Evolutionary conservation across 37 sponge, comb jelly and placozoan species (phyloP), one percentile per base, ranked within the genome.

Genomic region (Chondrilla cf. caribensis): DNA sequence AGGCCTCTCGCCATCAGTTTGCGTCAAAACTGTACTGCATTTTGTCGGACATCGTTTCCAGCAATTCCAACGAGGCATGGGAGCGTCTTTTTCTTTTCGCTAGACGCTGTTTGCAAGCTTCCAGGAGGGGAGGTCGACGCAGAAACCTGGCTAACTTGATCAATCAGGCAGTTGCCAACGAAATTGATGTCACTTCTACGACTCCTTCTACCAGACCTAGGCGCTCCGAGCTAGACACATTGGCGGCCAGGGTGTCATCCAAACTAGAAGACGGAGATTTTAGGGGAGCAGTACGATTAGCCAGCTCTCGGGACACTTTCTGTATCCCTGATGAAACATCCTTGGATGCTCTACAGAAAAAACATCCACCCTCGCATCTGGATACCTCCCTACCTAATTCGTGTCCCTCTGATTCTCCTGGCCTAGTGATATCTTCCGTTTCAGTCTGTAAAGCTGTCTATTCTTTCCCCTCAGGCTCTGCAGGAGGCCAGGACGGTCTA

Each of bases 201-300:
- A n/a, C n/a, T n/a, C 39, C 29, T 28, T 31, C 38, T 38, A 32
- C 37, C 4, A 5, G 39, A 5, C 6, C 5, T 29, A 5, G 39
- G 32, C 6, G 39, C 18, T 9, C 22, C 7, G 9, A 36, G 4
- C 38, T 8, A 70, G 5, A 31, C 37, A 38, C 7, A 6, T 37
- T 70, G 22, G 38, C 71, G 7, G 28, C 37, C 5, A 5, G 71
- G 8, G 78, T 77, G 31, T 70, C 71, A 6, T 22, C 71, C 35
- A 70, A 70, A 31, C 71, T 70, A 18, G 71, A 70, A 37, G 71
- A 29, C 5, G 18, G 71, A 70, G 71, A 70, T 38, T 70, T 70
- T 37, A 14, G 21, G 31, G 71, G 71, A 31, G 71, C 71, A 37
- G 71, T 70, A 5, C 39, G 71, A 9, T 9, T 70, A 37, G 71